Evolutionary conservation across 92 coral and sea anemone genomes (phyloP), one percentile per base, ranked within the genome.

Genomic region (Scolanthus callimorphus): DNA sequence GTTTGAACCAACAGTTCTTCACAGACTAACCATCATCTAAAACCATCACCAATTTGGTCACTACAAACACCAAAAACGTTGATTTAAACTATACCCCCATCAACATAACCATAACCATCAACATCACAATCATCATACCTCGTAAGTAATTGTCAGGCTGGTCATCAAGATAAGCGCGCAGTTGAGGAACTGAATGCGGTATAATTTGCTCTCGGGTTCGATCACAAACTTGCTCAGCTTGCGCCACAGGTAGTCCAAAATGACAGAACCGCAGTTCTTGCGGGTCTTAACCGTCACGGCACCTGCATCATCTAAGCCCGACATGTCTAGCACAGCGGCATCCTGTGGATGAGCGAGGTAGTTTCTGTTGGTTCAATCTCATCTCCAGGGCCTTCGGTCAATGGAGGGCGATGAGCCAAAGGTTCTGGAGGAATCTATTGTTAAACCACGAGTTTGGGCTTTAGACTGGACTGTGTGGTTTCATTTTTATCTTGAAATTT

Each of bases 191-290:
- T 65, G 70, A 57, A 86, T 86, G 51, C 48, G 49, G 28, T 78
- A 60, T 49, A 72, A 77, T 38, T 78, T 83, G 70, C 95, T 86
- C 12, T 68, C 75, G 20, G 95, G 90, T 24, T 68, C 57, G 57
- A 86, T 73, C 19, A 86, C 95, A 19, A 86, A 74, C 39, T 57
- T 61, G 21, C 69, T 60, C 66, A 72, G 60, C 11, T 77, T 69
- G 1, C 57, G 59, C 8, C 71, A 54, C 59, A 84, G 57, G 51
- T 76, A 49, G 47, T 55, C 64, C 26, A 55, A 39, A 59, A 81
- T 65, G 62, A 69, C 61, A 34, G 31, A 20, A 9, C 61, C 29
- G 55, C n/a, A 58, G 24, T 49, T 25, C 54, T 41, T 67, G 20
- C 30, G 38, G 21, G 39, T 46, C 26, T 47, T 55, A 2, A 37